These are phyloP conservation scores for Molossus alvarezi DNA, from an alignment of 2,797 vertebrate species.

Conservation along the genomic window DNA sequence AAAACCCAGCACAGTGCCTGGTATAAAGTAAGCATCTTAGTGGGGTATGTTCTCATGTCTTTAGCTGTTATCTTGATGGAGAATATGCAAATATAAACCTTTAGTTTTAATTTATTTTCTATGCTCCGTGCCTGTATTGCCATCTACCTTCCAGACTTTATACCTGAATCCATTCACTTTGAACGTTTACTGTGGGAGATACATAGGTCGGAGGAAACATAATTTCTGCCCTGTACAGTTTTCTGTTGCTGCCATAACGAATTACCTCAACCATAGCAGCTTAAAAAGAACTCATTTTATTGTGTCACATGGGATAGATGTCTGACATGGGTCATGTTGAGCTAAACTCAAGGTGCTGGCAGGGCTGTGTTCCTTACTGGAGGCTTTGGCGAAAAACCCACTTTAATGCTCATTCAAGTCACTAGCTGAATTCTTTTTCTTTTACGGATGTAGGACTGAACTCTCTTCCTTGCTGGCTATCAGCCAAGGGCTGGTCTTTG, in stretches of 20 bases:
- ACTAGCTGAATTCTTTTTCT: too few relatives aligned
- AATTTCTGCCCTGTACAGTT: not conserved
- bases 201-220: not conserved
- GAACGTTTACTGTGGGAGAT: not conserved
- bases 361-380: not conserved
- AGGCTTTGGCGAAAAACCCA: not conserved
- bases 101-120: not conserved
- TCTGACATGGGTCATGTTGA: not conserved
- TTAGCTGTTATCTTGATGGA: conserved; percentile 23
- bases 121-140: not conserved
- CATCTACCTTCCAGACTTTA: not conserved
- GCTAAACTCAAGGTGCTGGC: not conserved
- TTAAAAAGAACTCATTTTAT: not conserved
- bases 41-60: not conserved
- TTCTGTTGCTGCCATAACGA: not conserved
- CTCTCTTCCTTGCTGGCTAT: not conserved
- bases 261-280: not conserved
- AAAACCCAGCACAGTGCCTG: not conserved
- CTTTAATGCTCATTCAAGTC: too few relatives aligned
- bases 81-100: not conserved
- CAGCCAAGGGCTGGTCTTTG: not conserved
- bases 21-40: not conserved
- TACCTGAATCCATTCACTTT: not conserved
- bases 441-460: not conserved
- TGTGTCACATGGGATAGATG: not conserved